These are phyloP conservation scores for Melieria picta DNA, from an alignment of 2,888 invertebrate genomes.

Conservation along the genomic window DNA sequence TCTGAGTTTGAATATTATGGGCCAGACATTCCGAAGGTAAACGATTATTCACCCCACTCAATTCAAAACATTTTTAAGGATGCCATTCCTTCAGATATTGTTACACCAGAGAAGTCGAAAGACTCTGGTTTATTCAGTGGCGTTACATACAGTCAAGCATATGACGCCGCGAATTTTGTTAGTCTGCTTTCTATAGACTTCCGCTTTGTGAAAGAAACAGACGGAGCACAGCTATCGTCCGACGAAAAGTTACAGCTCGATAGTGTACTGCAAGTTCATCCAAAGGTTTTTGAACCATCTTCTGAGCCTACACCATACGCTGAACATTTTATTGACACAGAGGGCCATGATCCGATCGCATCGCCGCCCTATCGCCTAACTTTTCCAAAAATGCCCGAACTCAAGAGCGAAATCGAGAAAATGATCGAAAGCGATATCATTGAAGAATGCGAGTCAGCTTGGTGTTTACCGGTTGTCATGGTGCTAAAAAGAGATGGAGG, in stretches of 20 bases:
- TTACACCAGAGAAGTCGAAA: slow-evolving; percentile 17
- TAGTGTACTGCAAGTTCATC: slow-evolving; percentile 10
- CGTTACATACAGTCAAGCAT: neutral
- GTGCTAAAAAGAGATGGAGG: slow-evolving; percentile 22
- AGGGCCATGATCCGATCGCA: slow-evolving; percentile 53
- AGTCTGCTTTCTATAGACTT: neutral
- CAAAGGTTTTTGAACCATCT: neutral
- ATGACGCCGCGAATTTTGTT: too few relatives aligned
- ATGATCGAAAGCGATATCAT: slow-evolving; percentile 55
- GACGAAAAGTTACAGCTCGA: slow-evolving; percentile 21
- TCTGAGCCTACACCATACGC: slow-evolving; percentile 22
- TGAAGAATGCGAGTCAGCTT: slow-evolving; percentile 60
- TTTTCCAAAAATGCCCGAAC: slow-evolving; percentile 42
- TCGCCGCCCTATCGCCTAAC: slow-evolving; percentile 54
- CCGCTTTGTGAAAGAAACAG: slow-evolving; percentile 1
- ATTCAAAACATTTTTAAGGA: slow-evolving; percentile 19
- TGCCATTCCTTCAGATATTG: slow-evolving; percentile 19
- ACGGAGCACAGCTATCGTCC: slow-evolving; percentile 11
- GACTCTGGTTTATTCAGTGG: neutral
- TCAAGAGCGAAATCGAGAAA: slow-evolving; percentile 46
- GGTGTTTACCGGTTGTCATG: slow-evolving; percentile 44
- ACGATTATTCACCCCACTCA: slow-evolving; percentile 13
- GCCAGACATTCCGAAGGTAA: neutral
- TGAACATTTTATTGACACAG: slow-evolving; percentile 51
- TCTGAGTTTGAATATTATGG: slow-evolving; percentile 16